Evolutionary conservation across 2,113 vertebrate genomes (phyloP).

Genomic region (Eclectus roratus): DNA sequence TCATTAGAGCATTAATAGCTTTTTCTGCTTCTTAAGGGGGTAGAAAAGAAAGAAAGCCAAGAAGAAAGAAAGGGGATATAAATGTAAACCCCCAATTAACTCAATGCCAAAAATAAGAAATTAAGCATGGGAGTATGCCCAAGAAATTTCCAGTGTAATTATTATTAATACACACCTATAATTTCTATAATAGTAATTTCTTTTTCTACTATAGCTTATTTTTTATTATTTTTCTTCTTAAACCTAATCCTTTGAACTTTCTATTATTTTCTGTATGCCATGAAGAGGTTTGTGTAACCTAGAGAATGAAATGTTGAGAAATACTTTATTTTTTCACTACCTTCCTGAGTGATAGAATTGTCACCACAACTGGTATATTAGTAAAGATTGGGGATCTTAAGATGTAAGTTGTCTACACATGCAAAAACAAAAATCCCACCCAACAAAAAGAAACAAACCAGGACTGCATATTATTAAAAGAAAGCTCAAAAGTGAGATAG

Average conservation of each 20-base stretch:
- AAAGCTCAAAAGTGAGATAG: background rate
- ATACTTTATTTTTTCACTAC: background rate
- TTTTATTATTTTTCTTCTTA: background rate
- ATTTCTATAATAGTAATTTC: background rate
- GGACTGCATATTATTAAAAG: background rate
- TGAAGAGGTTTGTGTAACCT: background rate
- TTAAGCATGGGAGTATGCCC: background rate
- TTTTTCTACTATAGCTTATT: background rate
- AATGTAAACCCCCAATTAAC: background rate
- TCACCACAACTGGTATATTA: background rate
- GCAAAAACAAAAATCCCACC: background rate
- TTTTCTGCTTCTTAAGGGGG: background rate
- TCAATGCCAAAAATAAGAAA: background rate
- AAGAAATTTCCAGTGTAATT: background rate
- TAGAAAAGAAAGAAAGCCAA: background rate
- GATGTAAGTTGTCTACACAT: background rate
- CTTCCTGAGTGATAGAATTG: background rate
- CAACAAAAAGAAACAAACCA: background rate
- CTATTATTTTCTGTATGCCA: background rate
- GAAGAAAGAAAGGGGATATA: background rate
- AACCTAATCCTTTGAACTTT: background rate
- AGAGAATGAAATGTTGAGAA: background rate
- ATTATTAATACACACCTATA: background rate
- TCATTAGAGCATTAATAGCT: slow-evolving; percentile 17
- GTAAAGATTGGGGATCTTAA: background rate